phyloP scores from a whole-genome alignment of 2,113 vertebrate species.

The Xenopus tropicalis region UCB_Xtro_10.0 CM004449.2:100946001-100946500 shows the following conservation, averaged over 20 bases:
- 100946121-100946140: too few species aligned
- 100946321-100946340: neutral
- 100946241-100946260: neutral
- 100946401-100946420: slow-evolving; percentile 8
- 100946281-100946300: neutral
- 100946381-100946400: slow-evolving; percentile 5
- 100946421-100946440: slow-evolving; percentile 3
- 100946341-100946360: slow-evolving; percentile 1
- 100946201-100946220: neutral
- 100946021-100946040: too few species aligned
- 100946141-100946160: too few species aligned
- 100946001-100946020: too few species aligned
- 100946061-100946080: too few species aligned
- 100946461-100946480: neutral
- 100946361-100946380: slow-evolving; percentile 4
- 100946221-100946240: neutral
- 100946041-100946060: too few species aligned
- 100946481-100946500: neutral
- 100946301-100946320: neutral
- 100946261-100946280: neutral
- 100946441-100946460: neutral
- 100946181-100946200: too few species aligned
- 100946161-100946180: too few species aligned
- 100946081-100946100: too few species aligned
- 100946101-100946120: too few species aligned